Evolutionary conservation across 1,140 invertebrate genomes (phyloP).

Genomic region (Tyrophagus putrescentiae): DNA sequence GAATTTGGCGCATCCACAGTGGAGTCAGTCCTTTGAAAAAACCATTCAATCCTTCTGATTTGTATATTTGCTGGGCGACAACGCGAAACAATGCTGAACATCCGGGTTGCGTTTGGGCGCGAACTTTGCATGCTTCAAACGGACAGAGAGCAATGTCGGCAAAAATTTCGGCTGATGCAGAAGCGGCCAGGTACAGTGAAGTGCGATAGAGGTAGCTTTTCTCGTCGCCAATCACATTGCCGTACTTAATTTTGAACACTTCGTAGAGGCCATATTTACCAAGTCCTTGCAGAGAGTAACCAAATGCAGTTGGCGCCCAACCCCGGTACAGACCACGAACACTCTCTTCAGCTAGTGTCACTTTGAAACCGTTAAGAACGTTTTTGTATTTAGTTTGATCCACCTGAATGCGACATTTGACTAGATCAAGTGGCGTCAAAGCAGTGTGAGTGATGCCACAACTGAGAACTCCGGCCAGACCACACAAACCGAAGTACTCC

Average conservation of each 20-base stretch:
- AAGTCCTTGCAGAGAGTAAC: slow-evolving; percentile 78
- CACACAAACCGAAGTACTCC: slow-evolving; percentile 85
- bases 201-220: slow-evolving; percentile 83
- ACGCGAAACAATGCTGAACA: slow-evolving; percentile 75
- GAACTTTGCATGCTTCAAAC: slow-evolving; percentile 92
- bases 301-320: slow-evolving; percentile 96
- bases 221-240: slow-evolving; percentile 76
- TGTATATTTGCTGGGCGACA: slow-evolving; percentile 50
- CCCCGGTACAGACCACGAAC: slow-evolving; percentile 70
- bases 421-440: slow-evolving; percentile 87
- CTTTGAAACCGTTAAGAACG: slow-evolving; percentile 68
- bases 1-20: slow-evolving; percentile 95
- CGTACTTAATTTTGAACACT: slow-evolving; percentile 75
- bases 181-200: slow-evolving; percentile 76
- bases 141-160: slow-evolving; percentile 96
- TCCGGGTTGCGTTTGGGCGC: slow-evolving; percentile 91
- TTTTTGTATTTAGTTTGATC: slow-evolving; percentile 84
- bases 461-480: slow-evolving; percentile 82
- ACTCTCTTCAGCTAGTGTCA: slow-evolving; percentile 71
- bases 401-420: slow-evolving; percentile 79
- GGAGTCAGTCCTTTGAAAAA: slow-evolving; percentile 94
- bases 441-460: slow-evolving; percentile 75
- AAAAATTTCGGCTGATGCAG: slow-evolving; percentile 96
- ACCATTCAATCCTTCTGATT: slow-evolving; percentile 43
- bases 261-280: slow-evolving; percentile 75